Conservation (phyloP, 2,888 invertebrate species). For the Argyresthia albistria region DNA sequence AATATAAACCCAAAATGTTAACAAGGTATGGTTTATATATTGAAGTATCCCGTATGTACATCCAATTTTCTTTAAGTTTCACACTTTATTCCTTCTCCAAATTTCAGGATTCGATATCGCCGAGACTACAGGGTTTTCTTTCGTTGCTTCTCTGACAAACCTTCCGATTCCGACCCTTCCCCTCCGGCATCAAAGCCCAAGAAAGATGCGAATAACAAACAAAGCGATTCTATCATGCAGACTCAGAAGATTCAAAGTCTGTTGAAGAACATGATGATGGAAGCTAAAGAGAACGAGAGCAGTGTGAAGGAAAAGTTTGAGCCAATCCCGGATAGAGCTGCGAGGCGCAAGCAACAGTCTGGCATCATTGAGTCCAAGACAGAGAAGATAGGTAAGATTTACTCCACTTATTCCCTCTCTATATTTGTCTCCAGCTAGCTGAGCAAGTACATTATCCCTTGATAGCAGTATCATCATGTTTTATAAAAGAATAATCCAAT, state of each 20-base stretch:
- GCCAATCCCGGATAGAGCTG: constrained; percentile 37
- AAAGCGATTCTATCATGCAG: constrained; percentile 20
- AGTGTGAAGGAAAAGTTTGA: constrained; percentile 33
- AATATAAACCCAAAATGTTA: constrained; percentile 16
- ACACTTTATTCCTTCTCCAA: not conserved
- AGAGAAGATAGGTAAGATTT: constrained; percentile 45
- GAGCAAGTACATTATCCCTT: not conserved
- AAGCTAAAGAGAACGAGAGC: constrained; percentile 47
- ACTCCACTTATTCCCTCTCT: not conserved
- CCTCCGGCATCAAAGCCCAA: constrained; percentile 19
- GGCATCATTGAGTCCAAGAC: constrained; percentile 41
- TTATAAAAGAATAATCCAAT: too few relatives aligned
- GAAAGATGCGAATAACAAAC: constrained; percentile 19
- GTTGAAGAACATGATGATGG: constrained; percentile 51
- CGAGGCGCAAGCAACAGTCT: constrained; percentile 23
- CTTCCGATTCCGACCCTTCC: constrained; percentile 33
- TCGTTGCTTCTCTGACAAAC: constrained; percentile 37
- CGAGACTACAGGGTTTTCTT: constrained; percentile 30
- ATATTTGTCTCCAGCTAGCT: not conserved
- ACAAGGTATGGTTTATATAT: constrained; percentile 19
- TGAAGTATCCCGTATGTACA: too few relatives aligned
- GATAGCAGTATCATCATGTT: too few relatives aligned
- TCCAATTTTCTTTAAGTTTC: not conserved
- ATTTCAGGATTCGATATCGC: constrained; percentile 17
- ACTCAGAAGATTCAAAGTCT: constrained; percentile 56